Evolutionary conservation across 2,888 invertebrate genomes (phyloP), one percentile per base, ranked within the genome.

Genomic region (Drosophila mettleri): DNA sequence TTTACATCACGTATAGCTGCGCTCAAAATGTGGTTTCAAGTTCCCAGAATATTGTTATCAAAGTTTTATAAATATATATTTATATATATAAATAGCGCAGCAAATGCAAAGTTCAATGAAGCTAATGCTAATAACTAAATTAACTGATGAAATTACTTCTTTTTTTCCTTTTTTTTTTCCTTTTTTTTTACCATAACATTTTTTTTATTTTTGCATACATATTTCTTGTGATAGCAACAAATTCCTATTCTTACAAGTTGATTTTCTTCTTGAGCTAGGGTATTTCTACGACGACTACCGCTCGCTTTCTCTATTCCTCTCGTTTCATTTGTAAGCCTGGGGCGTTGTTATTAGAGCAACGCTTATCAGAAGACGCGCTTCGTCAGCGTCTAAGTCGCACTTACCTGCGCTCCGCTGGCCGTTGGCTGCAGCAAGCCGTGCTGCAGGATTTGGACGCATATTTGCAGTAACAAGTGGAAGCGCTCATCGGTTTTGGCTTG

Each of bases 371-470:
- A 27, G 45, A 12, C 7, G 18, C 16, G 27, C 18, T 45, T 29
- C 7, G 45, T 9, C 45, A n/a, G 24, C 0, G 22, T 16, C 43
- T 1, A n/a, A 16, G 18, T 45, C 18, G 24, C 20, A 62, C 62
- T 65, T 39, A 78, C 74, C 41, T 20, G 46, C 6, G 34, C 51
- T 48, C 33, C 59, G 39, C 1, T 46, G 29, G 39, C 55, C 29
- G 48, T 43, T 57, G 72, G 74, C 59, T 74, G 63, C 41, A 79
- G 49, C 7, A 89, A 52, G 4, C 89, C 91, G 57, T 90, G 86
- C 49, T 77, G 68, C 38, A 90, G 65, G 45, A 90, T 89, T 24
- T 88, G 81, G 9, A 77, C 68, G 65, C 89, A 90, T 5, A 69
- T 71, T 41, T 80, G 81, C 36, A 78, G 62, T 29, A 89, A 62